Evolutionary conservation across 2,888 invertebrate genomes (phyloP).

Genomic region (Acronicta aceris): DNA sequence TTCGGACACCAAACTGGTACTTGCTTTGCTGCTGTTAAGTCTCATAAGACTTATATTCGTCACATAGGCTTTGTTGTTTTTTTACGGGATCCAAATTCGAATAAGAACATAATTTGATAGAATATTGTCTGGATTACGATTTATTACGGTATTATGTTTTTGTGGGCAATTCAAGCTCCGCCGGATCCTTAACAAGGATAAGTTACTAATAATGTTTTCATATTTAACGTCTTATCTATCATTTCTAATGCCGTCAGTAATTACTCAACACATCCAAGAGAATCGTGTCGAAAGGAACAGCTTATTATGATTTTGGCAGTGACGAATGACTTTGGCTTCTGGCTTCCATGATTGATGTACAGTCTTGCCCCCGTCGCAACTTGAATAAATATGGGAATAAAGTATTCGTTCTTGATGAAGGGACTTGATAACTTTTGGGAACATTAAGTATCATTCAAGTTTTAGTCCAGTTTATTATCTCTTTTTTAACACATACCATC

Average conservation of each 20-base stretch:
- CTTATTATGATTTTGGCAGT: conserved; percentile 52
- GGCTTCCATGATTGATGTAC: conserved; percentile 39
- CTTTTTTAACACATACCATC: no score
- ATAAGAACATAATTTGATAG: no score
- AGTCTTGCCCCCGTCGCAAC: background rate
- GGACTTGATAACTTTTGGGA: background rate
- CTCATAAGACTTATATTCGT: no score
- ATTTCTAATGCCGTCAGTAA: conserved; percentile 35
- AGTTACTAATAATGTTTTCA: no score
- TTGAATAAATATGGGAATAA: conserved; percentile 20
- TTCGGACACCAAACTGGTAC: no score
- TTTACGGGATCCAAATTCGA: no score
- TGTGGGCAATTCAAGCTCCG: no score
- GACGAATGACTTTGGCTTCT: conserved; percentile 40
- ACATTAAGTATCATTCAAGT: background rate
- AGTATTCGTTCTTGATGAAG: conserved; percentile 18
- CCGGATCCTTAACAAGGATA: no score
- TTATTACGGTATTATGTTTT: no score
- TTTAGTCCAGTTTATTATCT: background rate
- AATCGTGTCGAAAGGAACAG: conserved; percentile 35
- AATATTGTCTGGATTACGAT: no score
- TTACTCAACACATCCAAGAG: conserved; percentile 24
- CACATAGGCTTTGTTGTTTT: no score
- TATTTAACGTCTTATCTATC: background rate
- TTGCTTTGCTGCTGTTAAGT: no score